These are phyloP conservation scores for Cichlasoma orientale DNA, from an alignment of 2,797 vertebrate species.

Conservation along the genomic window DNA sequence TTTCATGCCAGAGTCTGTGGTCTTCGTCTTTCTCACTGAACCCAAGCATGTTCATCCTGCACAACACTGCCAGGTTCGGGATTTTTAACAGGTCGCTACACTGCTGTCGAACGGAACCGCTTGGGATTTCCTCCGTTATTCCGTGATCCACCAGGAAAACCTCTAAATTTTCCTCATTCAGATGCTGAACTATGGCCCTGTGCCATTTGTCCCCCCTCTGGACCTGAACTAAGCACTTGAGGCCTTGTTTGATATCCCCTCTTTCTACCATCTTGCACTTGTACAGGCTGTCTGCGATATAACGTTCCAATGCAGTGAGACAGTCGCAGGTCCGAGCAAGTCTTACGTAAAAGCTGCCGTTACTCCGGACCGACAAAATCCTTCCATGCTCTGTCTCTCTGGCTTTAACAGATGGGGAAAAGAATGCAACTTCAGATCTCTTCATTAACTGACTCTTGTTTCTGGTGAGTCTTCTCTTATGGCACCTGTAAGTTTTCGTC, in stretches of 20 bases:
- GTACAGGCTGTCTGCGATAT: constrained; percentile 62
- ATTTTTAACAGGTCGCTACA: constrained; percentile 52
- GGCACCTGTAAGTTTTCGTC: rapidly evolving
- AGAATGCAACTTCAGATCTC: background rate
- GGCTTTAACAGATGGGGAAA: constrained; percentile 54
- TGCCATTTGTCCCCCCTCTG: constrained; percentile 69
- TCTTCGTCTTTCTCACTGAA: constrained; percentile 35
- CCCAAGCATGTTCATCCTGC: constrained; percentile 72
- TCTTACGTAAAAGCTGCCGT: constrained; percentile 76
- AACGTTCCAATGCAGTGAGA: constrained; percentile 58
- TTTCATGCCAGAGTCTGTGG: constrained; percentile 43
- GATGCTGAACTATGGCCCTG: constrained; percentile 74
- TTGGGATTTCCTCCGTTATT: constrained; percentile 63
- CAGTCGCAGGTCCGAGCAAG: constrained; percentile 64
- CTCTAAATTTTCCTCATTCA: constrained; percentile 51
- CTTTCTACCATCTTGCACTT: constrained; percentile 40
- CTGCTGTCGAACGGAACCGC: constrained; percentile 58
- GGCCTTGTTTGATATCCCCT: constrained; percentile 71
- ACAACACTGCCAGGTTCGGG: constrained; percentile 78
- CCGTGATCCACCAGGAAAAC: constrained; percentile 83
- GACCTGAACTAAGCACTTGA: constrained; percentile 79
- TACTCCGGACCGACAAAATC: constrained; percentile 70
- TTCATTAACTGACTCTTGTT: background rate
- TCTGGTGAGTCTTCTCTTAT: rapidly evolving
- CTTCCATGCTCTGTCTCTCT: constrained; percentile 71